Evolutionary conservation across 2,888 invertebrate species (phyloP), one percentile per base, ranked within the genome.

Genomic region (Diploptera punctata): DNA sequence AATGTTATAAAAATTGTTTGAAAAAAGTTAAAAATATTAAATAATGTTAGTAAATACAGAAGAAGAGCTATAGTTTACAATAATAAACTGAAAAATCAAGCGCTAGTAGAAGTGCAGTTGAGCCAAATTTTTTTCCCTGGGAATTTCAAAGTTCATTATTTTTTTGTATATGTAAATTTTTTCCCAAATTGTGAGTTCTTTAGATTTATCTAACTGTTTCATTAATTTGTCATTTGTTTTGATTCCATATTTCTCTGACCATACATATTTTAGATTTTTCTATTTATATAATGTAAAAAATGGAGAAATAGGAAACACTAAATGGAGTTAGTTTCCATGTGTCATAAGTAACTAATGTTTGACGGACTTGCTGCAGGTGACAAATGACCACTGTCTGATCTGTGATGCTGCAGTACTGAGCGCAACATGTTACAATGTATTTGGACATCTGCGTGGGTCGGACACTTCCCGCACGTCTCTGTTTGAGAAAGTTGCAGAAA

Each of bases 401-500:
- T 73, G 73, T 43, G 49, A 70, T 67, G 52, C 29, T 13, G 24
- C 29, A 2, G 29, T 73, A 5, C 19, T 19, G 7, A 13, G 18
- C 13, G 26, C 62, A 5, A 54, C 19, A 26, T 33, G 43, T 0
- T 54, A 65, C 24, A 73, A 73, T 54, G 31, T 73, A 16, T 73
- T 73, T 70, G 60, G 65, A 1, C 62, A 67, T 16, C 21, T 73
- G 33, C 65, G 44, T 18, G 33, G 24, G 4, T 24, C 44, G 24
- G 47, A 44, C 16, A 16, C 43, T 19, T 65, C 47, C 4, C 43
- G 47, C 43, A 19, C 21, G 13, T 65, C 74, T 10, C 52, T 74
- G 9, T 62, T 74, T 21, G 70, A 70, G 54, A 74, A 72, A 26
- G 61, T 74, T 13, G 70, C 68, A 21, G 72, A 74, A 49, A 33